phyloP scores from a whole-genome alignment of 2,888 invertebrate species.

The Andrena trimmerana region DNA sequence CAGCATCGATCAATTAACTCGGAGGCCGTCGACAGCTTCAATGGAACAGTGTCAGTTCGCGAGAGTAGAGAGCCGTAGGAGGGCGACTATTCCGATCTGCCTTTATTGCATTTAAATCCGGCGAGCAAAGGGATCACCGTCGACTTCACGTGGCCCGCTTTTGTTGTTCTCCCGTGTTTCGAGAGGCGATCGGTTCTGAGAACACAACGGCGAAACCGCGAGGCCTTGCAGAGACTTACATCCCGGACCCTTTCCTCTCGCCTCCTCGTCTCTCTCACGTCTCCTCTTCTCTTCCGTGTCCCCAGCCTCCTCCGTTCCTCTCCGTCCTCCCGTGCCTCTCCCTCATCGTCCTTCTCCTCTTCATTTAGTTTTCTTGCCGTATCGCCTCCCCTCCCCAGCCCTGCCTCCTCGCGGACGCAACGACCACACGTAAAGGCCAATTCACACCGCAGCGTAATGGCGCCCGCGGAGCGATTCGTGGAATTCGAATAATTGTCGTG shows the following conservation, averaged over 20 bases:
- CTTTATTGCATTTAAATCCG: slow-evolving; percentile 32
- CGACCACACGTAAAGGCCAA: slow-evolving; percentile 45
- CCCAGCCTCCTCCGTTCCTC: slow-evolving; percentile 39
- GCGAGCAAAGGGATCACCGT: slow-evolving; percentile 20
- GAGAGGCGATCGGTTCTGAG: slow-evolving; percentile 70
- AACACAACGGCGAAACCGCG: slow-evolving; percentile 63
- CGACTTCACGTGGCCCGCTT: slow-evolving; percentile 44
- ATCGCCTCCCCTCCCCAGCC: slow-evolving; percentile 21
- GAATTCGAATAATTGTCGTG: slow-evolving; percentile 23
- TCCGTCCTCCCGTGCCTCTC: slow-evolving; percentile 27
- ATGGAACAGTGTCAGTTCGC: no score
- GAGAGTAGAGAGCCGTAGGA: no score
- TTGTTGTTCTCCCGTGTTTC: slow-evolving; percentile 48
- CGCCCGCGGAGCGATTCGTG: slow-evolving; percentile 1
- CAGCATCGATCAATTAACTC: no score
- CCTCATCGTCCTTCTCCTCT: slow-evolving; percentile 29
- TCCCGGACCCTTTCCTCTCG: slow-evolving; percentile 60
- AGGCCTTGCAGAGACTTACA: slow-evolving; percentile 61
- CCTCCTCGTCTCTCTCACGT: slow-evolving; percentile 63
- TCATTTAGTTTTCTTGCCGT: slow-evolving; percentile 61
- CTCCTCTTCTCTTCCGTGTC: slow-evolving; percentile 62
- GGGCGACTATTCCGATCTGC: background rate
- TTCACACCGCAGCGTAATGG: slow-evolving; percentile 47
- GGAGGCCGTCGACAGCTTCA: no score
- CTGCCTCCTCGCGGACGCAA: slow-evolving; percentile 2